Evolutionary conservation across 2,113 vertebrate genomes (phyloP).

Genomic region (Anser cygnoides): DNA sequence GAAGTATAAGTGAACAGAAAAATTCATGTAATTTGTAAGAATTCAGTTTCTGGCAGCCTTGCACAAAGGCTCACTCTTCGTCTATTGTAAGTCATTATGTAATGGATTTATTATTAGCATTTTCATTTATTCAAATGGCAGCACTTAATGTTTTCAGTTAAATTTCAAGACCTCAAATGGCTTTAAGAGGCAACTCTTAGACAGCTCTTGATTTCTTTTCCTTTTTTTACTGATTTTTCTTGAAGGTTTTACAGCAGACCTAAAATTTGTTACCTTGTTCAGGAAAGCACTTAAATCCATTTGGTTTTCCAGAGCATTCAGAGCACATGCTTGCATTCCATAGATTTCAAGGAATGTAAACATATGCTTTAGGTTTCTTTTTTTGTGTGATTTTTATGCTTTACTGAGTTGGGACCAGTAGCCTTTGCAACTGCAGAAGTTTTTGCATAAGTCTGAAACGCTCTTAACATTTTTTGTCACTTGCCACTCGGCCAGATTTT

Average conservation of each 20-base stretch:
- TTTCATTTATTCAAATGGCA: background rate
- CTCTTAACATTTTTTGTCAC: constrained; percentile 48
- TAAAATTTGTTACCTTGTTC: constrained; percentile 14
- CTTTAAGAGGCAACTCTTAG: constrained; percentile 44
- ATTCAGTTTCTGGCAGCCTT: background rate
- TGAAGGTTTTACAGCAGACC: background rate
- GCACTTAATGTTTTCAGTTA: constrained; percentile 51
- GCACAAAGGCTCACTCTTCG: background rate
- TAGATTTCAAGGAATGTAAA: constrained; percentile 2
- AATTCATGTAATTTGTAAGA: background rate
- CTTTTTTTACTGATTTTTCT: background rate
- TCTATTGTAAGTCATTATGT: background rate
- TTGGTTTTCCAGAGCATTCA: background rate
- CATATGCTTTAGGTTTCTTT: background rate
- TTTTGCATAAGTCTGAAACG: constrained; percentile 33
- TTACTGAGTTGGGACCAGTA: constrained; percentile 44
- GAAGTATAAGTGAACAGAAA: background rate
- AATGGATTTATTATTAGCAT: background rate
- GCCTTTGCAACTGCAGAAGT: constrained; percentile 23
- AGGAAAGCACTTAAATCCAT: constrained; percentile 36
- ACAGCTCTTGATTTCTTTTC: constrained; percentile 27
- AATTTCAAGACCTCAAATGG: constrained; percentile 69
- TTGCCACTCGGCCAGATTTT: background rate
- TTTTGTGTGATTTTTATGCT: constrained; percentile 6
- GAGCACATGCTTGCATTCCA: background rate